These are phyloP conservation scores for Syngnathus acus DNA, from an alignment of 2,797 vertebrate species.

Conservation along the genomic window DNA sequence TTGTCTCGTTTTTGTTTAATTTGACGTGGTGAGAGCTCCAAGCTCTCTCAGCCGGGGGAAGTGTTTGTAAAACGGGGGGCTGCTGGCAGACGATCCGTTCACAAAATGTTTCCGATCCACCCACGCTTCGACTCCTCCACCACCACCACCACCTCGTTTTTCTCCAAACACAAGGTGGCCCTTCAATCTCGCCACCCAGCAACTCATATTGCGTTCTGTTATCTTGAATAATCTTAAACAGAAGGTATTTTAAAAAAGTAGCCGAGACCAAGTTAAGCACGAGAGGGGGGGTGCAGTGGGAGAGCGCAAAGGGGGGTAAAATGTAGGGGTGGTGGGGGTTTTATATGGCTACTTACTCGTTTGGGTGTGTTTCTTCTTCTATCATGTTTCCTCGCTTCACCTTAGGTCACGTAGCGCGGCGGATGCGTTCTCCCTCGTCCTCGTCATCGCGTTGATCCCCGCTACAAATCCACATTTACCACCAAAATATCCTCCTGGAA, in stretches of 20 bases:
- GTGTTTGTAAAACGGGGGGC: neutral
- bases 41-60: neutral
- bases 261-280: neutral
- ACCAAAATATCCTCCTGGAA: constrained; percentile 40
- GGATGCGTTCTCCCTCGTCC: constrained; percentile 64
- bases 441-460: constrained; percentile 62
- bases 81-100: constrained; percentile 47
- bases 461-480: constrained; percentile 51
- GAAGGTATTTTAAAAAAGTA: neutral
- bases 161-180: constrained; percentile 7
- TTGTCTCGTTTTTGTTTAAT: neutral
- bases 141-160: constrained; percentile 36
- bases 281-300: neutral
- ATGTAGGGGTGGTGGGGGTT: neutral
- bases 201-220: neutral
- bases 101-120: constrained; percentile 72
- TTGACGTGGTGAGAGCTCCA: neutral
- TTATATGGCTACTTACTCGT: constrained; percentile 69
- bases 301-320: neutral
- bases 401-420: constrained; percentile 63
- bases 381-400: constrained; percentile 76
- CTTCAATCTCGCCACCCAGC: neutral
- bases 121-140: constrained; percentile 58
- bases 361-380: constrained; percentile 78
- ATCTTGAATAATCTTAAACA: neutral